Evolutionary conservation across 2,113 vertebrate species (phyloP).

Genomic region (Poecile atricapillus): DNA sequence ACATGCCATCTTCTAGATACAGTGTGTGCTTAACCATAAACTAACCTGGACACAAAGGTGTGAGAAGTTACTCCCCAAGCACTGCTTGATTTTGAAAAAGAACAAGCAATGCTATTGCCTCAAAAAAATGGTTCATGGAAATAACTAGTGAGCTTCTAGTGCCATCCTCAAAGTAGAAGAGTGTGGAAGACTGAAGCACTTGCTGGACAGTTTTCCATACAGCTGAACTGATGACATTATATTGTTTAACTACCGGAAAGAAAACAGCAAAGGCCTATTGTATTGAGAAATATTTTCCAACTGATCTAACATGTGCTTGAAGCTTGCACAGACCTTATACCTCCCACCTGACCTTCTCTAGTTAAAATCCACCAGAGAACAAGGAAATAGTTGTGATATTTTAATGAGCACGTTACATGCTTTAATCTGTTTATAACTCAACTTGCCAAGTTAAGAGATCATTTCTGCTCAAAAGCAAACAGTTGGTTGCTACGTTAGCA

Average conservation of each 20-base stretch:
- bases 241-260: slow-evolving; percentile 37
- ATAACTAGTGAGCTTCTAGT: background rate
- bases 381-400: slow-evolving; percentile 8
- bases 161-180: background rate
- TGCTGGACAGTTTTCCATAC: background rate
- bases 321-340: background rate
- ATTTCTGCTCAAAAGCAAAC: slow-evolving; percentile 8
- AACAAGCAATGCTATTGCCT: background rate
- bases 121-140: background rate
- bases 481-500: background rate
- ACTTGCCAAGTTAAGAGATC: slow-evolving; percentile 5
- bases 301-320: background rate
- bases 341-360: background rate
- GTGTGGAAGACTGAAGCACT: background rate
- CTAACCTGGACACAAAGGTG: background rate
- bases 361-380: background rate
- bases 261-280: background rate
- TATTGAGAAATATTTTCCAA: slow-evolving; percentile 43
- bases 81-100: background rate
- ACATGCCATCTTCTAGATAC: background rate
- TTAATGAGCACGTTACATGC: background rate
- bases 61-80: background rate
- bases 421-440: slow-evolving; percentile 1
- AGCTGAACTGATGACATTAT: background rate
- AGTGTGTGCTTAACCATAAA: background rate